Conservation (phyloP, 2,888 invertebrate species). For the Hirtodrosophila alboralis region DNA sequence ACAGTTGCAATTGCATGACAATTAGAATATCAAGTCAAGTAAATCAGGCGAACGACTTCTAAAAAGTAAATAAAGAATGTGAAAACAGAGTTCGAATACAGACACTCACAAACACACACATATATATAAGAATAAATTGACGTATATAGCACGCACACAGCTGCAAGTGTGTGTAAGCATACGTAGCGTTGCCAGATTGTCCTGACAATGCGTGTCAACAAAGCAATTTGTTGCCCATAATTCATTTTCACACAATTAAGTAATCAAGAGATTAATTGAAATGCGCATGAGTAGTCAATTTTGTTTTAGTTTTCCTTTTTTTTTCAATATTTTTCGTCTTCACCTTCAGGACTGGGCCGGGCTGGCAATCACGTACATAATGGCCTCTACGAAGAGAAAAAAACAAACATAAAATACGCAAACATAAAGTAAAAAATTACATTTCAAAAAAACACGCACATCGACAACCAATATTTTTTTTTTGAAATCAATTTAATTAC, state of each 20-base stretch:
- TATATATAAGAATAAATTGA: too few relatives aligned
- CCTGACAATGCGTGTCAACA: constrained; percentile 19
- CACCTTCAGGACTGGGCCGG: constrained; percentile 28
- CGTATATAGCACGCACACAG: too few relatives aligned
- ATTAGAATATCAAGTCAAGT: constrained; percentile 12
- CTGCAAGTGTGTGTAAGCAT: neutral
- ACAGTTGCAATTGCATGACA: constrained; percentile 8
- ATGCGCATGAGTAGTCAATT: constrained; percentile 22
- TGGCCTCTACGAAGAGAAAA: constrained; percentile 55
- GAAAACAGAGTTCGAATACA: constrained; percentile 11
- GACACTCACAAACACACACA: constrained; percentile 2
- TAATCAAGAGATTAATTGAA: constrained; percentile 29
- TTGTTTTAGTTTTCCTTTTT: constrained; percentile 34
- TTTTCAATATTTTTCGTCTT: constrained; percentile 24
- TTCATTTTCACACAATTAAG: too few relatives aligned
- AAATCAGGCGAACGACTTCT: constrained; percentile 26
- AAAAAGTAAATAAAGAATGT: constrained; percentile 18
- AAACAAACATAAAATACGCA: constrained; percentile 44
- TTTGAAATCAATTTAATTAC: constrained; percentile 57
- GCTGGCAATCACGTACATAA: constrained; percentile 38
- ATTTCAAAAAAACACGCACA: constrained; percentile 57
- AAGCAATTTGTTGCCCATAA: constrained; percentile 14
- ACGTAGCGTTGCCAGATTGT: constrained; percentile 44
- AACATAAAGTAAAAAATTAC: constrained; percentile 60
- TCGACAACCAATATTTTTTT: constrained; percentile 16